These are phyloP conservation scores for Sciaenops ocellatus DNA, from an alignment of 2,797 vertebrate species.

Conservation along the genomic window DNA sequence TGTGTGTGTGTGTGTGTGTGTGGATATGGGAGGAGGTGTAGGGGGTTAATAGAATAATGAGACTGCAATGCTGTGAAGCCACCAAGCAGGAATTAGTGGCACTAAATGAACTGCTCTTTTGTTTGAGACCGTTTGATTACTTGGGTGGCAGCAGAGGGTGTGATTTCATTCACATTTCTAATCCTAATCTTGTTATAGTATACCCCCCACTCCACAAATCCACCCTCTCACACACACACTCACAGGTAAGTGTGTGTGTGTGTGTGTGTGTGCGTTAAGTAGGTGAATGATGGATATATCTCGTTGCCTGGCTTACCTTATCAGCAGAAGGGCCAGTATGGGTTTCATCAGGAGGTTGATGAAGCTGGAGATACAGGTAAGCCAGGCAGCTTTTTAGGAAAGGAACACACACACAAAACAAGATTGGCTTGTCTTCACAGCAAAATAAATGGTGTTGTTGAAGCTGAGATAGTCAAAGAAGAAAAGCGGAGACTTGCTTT, in stretches of 20 bases:
- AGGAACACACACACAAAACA: constrained; percentile 77
- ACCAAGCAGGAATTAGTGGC: constrained; percentile 74
- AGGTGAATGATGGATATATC: constrained; percentile 84
- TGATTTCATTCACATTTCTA: constrained; percentile 74
- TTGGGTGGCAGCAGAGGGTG: constrained; percentile 60
- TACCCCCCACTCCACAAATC: constrained; percentile 26
- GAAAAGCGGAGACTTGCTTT: constrained; percentile 68
- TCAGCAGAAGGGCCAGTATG: constrained; percentile 79
- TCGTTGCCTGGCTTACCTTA: constrained; percentile 79
- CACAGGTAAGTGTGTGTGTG: constrained; percentile 34
- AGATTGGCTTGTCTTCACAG: constrained; percentile 82
- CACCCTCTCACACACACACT: background rate
- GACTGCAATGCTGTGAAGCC: constrained; percentile 64
- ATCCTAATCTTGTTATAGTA: constrained; percentile 72
- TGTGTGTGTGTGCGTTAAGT: constrained; percentile 60
- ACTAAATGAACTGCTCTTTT: constrained; percentile 76
- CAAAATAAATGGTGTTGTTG: constrained; percentile 78
- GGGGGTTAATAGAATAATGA: constrained; percentile 77
- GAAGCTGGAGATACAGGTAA: constrained; percentile 79
- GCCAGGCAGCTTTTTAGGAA: constrained; percentile 73
- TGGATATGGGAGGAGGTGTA: background rate
- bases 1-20: constrained; percentile 24
- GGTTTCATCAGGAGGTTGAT: constrained; percentile 81
- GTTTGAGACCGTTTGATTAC: constrained; percentile 76
- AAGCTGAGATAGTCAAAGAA: constrained; percentile 78